A percentile compares a stretch with the other conserved stretches of the same genome.
Evolutionary conservation across 2,797 vertebrate species (phyloP).

Genomic region (Simalia tracyae): DNA sequence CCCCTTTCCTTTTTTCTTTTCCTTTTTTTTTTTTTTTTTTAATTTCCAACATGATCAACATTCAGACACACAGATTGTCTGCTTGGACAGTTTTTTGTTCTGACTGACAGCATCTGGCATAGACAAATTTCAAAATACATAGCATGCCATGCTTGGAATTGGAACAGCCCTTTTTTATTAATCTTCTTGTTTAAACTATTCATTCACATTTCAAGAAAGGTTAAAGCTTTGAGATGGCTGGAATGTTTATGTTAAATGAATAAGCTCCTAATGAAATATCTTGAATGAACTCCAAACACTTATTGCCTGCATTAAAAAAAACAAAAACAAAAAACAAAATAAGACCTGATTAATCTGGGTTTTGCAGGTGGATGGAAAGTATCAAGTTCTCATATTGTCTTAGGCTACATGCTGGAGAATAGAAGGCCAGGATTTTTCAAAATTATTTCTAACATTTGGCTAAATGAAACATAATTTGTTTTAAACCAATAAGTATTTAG

Average conservation of each 20-base stretch:
- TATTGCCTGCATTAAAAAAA: conserved; percentile 55
- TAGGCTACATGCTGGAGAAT: conserved; percentile 54
- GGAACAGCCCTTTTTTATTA: conserved; percentile 80
- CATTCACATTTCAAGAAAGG: conserved; percentile 82
- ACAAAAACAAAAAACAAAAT: conserved; percentile 68
- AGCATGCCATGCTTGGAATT: conserved; percentile 79
- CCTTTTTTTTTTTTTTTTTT: conserved; percentile 43
- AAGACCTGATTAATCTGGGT: conserved; percentile 73
- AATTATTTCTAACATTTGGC: conserved; percentile 51
- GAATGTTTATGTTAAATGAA: conserved; percentile 78
- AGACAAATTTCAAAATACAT: conserved; percentile 87
- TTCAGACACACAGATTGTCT: conserved; percentile 98
- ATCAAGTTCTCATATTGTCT: conserved; percentile 72
- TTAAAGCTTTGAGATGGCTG: conserved; percentile 76
- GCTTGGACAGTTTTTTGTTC: conserved; percentile 90
- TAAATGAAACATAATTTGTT: conserved; percentile 63
- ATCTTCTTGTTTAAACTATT: conserved; percentile 80
- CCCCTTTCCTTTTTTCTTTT: conserved; percentile 62
- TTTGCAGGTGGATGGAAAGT: conserved; percentile 67
- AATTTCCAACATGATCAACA: conserved; percentile 90
- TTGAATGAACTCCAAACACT: conserved; percentile 74
- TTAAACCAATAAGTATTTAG: conserved; percentile 56
- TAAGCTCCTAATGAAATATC: conserved; percentile 77
- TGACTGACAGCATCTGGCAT: conserved; percentile 97
- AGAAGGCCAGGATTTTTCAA: conserved; percentile 45